These are phyloP conservation scores for Reticulitermes lucifugus DNA, from an alignment of 2,888 invertebrate species.

Conservation along the genomic window DNA sequence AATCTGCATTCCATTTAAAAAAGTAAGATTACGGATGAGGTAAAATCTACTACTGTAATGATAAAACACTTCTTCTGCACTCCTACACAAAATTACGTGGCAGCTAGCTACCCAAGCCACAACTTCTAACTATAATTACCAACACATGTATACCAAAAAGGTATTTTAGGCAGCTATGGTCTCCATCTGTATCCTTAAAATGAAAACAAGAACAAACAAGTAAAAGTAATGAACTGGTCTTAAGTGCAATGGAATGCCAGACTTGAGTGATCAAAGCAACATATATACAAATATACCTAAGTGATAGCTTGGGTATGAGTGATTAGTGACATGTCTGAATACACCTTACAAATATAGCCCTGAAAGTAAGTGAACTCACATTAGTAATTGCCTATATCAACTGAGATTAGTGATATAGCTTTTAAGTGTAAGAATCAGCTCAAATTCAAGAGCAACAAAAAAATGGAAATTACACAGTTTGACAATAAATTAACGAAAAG, in stretches of 20 bases:
- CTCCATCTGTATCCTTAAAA: constrained; percentile 63
- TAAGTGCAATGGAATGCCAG: constrained; percentile 47
- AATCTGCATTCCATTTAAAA: constrained; percentile 47
- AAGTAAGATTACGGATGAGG: constrained; percentile 38
- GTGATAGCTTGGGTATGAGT: constrained; percentile 21
- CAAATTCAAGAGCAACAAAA: background rate
- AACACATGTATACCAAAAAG: constrained; percentile 73
- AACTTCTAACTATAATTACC: constrained; percentile 66
- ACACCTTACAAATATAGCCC: constrained; percentile 33
- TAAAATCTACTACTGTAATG: constrained; percentile 17
- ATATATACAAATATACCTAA: constrained; percentile 23
- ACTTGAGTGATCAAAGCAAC: constrained; percentile 41
- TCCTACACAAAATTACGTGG: constrained; percentile 43
- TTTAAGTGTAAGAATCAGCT: constrained; percentile 29
- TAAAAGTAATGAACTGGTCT: constrained; percentile 45
- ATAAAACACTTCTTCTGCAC: constrained; percentile 35
- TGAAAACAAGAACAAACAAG: constrained; percentile 54
- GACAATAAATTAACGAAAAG: constrained; percentile 23
- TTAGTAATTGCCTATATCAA: constrained; percentile 33
- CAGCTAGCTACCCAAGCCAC: constrained; percentile 49
- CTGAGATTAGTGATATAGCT: background rate
- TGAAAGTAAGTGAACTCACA: constrained; percentile 42
- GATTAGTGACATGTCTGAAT: constrained; percentile 15
- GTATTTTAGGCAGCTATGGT: constrained; percentile 79
- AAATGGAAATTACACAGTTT: constrained; percentile 12